Conservation (phyloP, 2,113 vertebrate genomes). For the Chlorocebus sabaeus region DNA sequence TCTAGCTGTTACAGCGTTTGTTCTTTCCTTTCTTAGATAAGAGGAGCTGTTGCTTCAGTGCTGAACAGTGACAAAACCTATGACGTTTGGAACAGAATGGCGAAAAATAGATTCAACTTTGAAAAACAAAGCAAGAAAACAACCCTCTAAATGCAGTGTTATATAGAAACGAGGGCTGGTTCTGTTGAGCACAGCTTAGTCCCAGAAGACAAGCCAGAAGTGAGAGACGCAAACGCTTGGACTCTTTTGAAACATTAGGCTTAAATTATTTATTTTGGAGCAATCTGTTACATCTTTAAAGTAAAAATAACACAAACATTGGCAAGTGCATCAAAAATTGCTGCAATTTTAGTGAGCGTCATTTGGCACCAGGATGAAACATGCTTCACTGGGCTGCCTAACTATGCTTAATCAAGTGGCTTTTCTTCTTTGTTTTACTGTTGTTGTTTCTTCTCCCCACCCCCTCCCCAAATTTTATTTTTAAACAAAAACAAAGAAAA, state of each 20-base stretch:
- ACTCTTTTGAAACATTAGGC: slow-evolving; percentile 42
- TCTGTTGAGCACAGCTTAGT: neutral
- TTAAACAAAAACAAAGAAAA: slow-evolving; percentile 11
- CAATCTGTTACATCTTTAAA: slow-evolving; percentile 71
- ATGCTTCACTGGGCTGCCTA: neutral
- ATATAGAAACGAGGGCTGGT: neutral
- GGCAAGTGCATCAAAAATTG: slow-evolving; percentile 55
- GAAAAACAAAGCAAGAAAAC: slow-evolving; percentile 12
- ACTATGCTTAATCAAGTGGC: neutral
- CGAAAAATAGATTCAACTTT: neutral
- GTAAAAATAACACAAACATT: slow-evolving; percentile 69
- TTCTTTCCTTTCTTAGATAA: neutral
- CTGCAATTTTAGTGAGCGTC: slow-evolving; percentile 8
- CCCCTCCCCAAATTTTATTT: neutral
- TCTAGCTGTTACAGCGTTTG: too few relatives aligned
- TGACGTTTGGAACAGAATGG: neutral
- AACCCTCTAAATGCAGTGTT: neutral
- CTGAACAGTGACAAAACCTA: neutral
- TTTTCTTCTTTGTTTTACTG: neutral
- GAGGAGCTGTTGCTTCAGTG: neutral
- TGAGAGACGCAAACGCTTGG: neutral
- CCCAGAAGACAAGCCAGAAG: slow-evolving; percentile 46
- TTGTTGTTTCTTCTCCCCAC: neutral
- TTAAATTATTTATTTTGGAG: slow-evolving; percentile 63
- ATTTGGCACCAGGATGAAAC: neutral